Evolutionary conservation across 2,888 invertebrate genomes (phyloP).

Genomic region (Lasiommata megera): DNA sequence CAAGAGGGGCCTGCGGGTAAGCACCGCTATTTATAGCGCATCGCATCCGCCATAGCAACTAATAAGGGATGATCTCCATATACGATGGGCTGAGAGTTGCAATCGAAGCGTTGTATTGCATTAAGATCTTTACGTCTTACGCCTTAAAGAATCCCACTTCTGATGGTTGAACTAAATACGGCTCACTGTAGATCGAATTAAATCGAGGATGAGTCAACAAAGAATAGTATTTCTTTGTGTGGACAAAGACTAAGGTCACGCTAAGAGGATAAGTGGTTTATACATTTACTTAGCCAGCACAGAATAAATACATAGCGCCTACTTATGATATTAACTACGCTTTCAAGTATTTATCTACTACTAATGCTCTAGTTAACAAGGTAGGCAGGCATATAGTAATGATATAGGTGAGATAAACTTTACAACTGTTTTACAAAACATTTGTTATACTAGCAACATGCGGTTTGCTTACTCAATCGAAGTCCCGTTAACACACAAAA

Average conservation of each 20-base stretch:
- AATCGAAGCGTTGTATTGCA: neutral
- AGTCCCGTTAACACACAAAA: no score
- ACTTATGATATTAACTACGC: no score
- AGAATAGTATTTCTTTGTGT: constrained; percentile 21
- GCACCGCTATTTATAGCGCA: constrained; percentile 32
- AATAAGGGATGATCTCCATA: constrained; percentile 31
- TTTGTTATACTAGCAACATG: no score
- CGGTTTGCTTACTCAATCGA: no score
- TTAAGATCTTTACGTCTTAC: neutral
- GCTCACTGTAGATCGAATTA: constrained; percentile 34
- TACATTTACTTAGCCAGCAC: neutral
- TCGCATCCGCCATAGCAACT: constrained; percentile 30
- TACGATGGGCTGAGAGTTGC: neutral
- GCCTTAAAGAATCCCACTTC: neutral
- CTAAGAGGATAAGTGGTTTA: constrained; percentile 15
- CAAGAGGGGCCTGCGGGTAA: constrained; percentile 5
- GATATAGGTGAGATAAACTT: no score
- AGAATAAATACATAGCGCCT: no score
- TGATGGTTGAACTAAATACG: constrained; percentile 1
- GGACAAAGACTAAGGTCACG: constrained; percentile 13
- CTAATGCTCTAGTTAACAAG: no score
- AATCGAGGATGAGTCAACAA: constrained; percentile 45
- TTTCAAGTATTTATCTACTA: no score
- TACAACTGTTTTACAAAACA: no score
- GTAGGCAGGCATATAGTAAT: no score